A percentile compares a stretch with the other conserved stretches of the same genome.
These are phyloP conservation scores for Dusona sp. DNA, from an alignment of 2,888 invertebrate species.

Conservation along the genomic window DNA sequence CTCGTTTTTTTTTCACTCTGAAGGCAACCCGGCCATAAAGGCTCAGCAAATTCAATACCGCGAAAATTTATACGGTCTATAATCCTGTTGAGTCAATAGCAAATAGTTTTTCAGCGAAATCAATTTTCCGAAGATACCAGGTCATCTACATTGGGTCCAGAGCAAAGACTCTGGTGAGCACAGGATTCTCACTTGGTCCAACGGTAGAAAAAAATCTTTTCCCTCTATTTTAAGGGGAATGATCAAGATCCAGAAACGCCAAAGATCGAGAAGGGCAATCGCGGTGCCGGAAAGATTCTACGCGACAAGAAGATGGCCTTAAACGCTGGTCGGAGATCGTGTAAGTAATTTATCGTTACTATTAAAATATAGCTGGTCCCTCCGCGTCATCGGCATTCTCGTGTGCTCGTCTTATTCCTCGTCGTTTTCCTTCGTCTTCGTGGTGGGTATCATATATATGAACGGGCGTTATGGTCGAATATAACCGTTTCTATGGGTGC, in stretches of 20 bases:
- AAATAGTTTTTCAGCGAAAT: background rate
- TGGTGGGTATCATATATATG: constrained; percentile 76
- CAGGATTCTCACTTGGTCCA: too few relatives aligned
- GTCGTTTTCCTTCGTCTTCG: constrained; percentile 76
- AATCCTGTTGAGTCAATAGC: background rate
- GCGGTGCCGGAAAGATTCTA: background rate
- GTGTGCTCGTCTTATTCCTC: constrained; percentile 52
- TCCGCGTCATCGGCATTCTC: constrained; percentile 38
- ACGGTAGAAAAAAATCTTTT: background rate
- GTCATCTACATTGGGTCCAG: background rate
- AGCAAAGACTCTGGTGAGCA: too few relatives aligned
- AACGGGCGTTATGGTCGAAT: constrained; percentile 81
- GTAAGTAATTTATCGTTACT: constrained; percentile 82
- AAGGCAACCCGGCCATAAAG: background rate
- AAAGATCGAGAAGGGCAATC: background rate
- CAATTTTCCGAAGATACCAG: background rate
- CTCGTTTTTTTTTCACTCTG: constrained; percentile 2
- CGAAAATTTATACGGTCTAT: background rate
- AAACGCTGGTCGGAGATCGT: constrained; percentile 69
- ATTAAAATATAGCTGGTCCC: constrained; percentile 81
- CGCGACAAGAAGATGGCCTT: constrained; percentile 4
- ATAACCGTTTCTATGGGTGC: constrained; percentile 83
- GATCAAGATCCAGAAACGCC: background rate
- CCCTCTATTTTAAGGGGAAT: background rate
- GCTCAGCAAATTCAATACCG: background rate